Conservation (phyloP, 2,797 vertebrate species). For the Brotula barbata region DNA sequence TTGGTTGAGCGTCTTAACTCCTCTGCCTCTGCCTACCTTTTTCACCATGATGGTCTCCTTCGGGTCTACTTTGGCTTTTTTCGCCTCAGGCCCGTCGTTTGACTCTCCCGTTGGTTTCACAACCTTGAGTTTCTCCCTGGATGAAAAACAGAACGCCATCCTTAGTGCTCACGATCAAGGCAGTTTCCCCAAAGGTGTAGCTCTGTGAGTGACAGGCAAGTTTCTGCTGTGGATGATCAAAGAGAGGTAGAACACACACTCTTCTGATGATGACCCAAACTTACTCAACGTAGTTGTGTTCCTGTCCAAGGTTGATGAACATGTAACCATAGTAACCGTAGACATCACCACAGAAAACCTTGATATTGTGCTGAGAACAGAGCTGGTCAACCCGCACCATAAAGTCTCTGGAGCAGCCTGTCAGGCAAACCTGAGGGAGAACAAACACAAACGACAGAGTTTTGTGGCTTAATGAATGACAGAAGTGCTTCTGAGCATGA, state of each 20-base stretch:
- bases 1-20: no score
- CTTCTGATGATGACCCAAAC: constrained; percentile 45
- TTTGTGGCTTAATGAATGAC: no score
- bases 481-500: no score
- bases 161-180: not conserved
- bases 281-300: constrained; percentile 93
- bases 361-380: constrained; percentile 83
- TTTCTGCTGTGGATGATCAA: no score
- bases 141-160: not conserved
- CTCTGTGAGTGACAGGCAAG: no score
- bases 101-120: constrained; percentile 75
- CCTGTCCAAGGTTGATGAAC: constrained; percentile 88
- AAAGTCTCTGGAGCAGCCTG: constrained; percentile 86
- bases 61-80: constrained; percentile 86
- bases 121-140: constrained; percentile 89
- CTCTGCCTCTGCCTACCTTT: constrained; percentile 80
- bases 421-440: constrained; percentile 86
- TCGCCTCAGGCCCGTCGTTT: constrained; percentile 85
- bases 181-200: not conserved
- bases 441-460: not conserved
- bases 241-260: no score
- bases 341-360: constrained; percentile 91
- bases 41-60: constrained; percentile 90
- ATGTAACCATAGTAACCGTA: constrained; percentile 94
- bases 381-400: constrained; percentile 87